phyloP scores from a whole-genome alignment of 2,888 invertebrate species.

The Mantis religiosa region DNA sequence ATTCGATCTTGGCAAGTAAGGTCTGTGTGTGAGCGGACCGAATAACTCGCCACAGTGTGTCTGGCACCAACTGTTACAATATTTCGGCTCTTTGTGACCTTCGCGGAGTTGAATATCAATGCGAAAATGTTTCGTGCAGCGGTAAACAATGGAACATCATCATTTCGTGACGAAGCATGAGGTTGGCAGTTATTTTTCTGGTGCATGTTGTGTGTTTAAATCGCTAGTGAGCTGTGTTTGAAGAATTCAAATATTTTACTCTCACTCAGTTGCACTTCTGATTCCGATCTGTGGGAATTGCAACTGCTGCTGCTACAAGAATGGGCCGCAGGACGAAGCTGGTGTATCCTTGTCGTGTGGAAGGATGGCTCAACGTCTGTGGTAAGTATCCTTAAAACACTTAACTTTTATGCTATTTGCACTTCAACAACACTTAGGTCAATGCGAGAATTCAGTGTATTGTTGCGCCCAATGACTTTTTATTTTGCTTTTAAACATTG shows the following conservation, averaged over 20 bases:
- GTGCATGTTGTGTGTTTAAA: neutral
- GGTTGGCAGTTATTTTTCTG: neutral
- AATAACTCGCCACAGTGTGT: neutral
- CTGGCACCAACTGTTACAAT: neutral
- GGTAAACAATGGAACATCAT: neutral
- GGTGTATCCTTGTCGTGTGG: constrained; percentile 54
- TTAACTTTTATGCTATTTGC: too few species aligned
- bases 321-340: constrained; percentile 25
- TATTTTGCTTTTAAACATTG: too few species aligned
- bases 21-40: neutral
- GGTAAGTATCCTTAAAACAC: constrained; percentile 43
- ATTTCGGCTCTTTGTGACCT: neutral
- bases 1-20: neutral
- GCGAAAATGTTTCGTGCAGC: neutral
- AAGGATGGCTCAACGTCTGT: constrained; percentile 57
- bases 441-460: neutral
- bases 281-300: neutral
- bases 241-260: neutral
- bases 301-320: neutral
- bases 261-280: neutral
- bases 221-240: neutral
- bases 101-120: neutral
- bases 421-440: neutral
- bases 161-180: neutral
- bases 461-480: neutral